phyloP scores from a whole-genome alignment of 2,797 vertebrate species.

The Intellagama lesueurii region DNA sequence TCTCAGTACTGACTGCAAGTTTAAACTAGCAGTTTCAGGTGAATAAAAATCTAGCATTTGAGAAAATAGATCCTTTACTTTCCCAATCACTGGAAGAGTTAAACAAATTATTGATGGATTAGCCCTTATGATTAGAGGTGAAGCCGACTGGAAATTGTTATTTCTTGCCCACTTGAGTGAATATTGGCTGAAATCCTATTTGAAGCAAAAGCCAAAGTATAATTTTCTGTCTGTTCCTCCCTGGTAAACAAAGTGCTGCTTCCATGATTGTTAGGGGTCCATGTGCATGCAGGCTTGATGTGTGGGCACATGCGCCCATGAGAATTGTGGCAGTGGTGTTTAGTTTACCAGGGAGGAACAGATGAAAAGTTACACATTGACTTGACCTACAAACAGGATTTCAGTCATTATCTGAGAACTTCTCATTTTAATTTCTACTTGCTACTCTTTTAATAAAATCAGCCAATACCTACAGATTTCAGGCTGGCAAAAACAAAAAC shows the following conservation, averaged over 20 bases:
- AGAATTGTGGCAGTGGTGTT: too few relatives aligned
- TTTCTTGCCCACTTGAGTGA: constrained; percentile 1
- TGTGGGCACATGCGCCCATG: too few relatives aligned
- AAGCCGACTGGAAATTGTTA: constrained; percentile 7
- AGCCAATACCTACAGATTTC: not conserved
- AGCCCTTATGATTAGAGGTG: constrained; percentile 33
- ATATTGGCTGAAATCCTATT: constrained; percentile 1
- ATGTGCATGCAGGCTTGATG: too few relatives aligned
- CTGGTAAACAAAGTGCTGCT: too few relatives aligned
- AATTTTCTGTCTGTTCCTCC: too few relatives aligned
- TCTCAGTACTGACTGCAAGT: not conserved
- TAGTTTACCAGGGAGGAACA: too few relatives aligned
- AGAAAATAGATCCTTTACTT: constrained; percentile 45
- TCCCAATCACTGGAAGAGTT: constrained; percentile 51
- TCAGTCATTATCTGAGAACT: too few relatives aligned
- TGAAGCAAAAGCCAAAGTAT: too few relatives aligned
- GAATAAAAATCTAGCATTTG: not conserved
- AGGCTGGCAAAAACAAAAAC: not conserved
- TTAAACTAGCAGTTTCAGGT: not conserved
- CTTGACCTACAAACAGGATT: too few relatives aligned
- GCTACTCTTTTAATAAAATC: constrained; percentile 3
- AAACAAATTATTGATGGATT: constrained; percentile 32
- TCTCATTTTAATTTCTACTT: constrained; percentile 18
- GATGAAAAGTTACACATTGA: too few relatives aligned
- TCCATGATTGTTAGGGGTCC: too few relatives aligned